Conservation (phyloP, 2,888 invertebrate species). For the Ellobium chinense region DNA sequence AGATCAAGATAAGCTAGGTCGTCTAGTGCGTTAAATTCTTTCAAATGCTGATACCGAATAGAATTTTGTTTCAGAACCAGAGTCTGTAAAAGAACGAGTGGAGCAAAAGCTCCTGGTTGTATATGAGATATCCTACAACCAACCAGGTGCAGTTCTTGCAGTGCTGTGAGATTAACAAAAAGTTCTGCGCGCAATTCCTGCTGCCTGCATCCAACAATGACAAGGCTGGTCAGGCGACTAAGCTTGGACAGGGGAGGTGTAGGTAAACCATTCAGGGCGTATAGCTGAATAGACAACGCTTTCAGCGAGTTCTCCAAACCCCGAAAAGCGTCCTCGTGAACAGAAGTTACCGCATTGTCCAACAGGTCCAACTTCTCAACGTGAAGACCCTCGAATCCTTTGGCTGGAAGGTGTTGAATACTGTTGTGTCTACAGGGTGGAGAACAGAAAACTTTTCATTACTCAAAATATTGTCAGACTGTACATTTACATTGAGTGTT, state of each 20-base stretch:
- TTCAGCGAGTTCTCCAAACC: conserved; percentile 52
- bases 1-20: conserved; percentile 39
- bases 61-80: conserved; percentile 47
- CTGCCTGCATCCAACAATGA: conserved; percentile 50
- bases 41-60: conserved; percentile 4
- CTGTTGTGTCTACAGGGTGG: conserved; percentile 47
- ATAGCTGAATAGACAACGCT: conserved; percentile 39
- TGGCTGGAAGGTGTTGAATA: conserved; percentile 50
- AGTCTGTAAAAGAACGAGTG: conserved; percentile 45
- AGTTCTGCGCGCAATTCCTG: conserved; percentile 35
- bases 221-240: conserved; percentile 39
- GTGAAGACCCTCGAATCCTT: conserved; percentile 51
- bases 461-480: no score
- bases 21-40: neutral
- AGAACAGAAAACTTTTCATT: no score
- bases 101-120: conserved; percentile 44
- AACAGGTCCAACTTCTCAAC: conserved; percentile 52
- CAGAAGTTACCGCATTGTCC: conserved; percentile 52
- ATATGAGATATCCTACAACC: conserved; percentile 51
- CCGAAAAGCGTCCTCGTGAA: conserved; percentile 51
- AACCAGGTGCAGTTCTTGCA: conserved; percentile 51
- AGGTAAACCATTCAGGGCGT: conserved; percentile 50
- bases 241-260: conserved; percentile 42
- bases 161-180: conserved; percentile 42
- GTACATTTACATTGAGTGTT: no score